These are phyloP conservation scores for Corydoras maculifer DNA, from an alignment of 2,113 vertebrate species.

Conservation along the genomic window DNA sequence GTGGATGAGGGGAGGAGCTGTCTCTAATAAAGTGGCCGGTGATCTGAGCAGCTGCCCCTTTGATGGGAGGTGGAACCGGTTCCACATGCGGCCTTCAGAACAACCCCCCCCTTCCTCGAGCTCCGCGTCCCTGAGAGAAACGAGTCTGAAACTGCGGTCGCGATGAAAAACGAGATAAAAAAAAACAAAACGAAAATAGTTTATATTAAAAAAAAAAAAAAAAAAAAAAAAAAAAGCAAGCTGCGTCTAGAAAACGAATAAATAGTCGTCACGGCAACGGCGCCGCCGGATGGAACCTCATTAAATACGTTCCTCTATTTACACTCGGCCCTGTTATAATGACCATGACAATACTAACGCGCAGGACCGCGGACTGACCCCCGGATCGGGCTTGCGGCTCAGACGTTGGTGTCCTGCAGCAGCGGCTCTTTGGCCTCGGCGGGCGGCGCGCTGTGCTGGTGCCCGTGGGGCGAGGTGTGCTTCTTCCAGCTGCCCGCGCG, in stretches of 20 bases:
- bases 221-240: background rate
- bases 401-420: slow-evolving; percentile 82
- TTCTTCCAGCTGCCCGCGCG: slow-evolving; percentile 78
- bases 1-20: too few relatives aligned
- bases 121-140: slow-evolving; percentile 49
- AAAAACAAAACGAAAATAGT: slow-evolving; percentile 5
- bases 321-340: slow-evolving; percentile 4
- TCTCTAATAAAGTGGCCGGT: too few relatives aligned
- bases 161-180: slow-evolving; percentile 14
- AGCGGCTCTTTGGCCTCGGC: slow-evolving; percentile 83
- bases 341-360: background rate
- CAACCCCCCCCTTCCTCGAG: slow-evolving; percentile 32
- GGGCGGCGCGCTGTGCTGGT: slow-evolving; percentile 73
- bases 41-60: background rate
- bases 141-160: slow-evolving; percentile 21
- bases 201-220: slow-evolving; percentile 8
- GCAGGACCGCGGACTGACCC: background rate
- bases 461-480: slow-evolving; percentile 71
- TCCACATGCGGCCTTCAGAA: slow-evolving; percentile 36
- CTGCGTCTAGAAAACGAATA: slow-evolving; percentile 34
- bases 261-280: slow-evolving; percentile 46
- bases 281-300: slow-evolving; percentile 42
- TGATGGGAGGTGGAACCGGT: background rate
- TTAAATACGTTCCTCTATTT: slow-evolving; percentile 44
- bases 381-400: slow-evolving; percentile 44